Conservation (phyloP, 2,797 vertebrate species). For the Cercopithecus petaurista region DNA sequence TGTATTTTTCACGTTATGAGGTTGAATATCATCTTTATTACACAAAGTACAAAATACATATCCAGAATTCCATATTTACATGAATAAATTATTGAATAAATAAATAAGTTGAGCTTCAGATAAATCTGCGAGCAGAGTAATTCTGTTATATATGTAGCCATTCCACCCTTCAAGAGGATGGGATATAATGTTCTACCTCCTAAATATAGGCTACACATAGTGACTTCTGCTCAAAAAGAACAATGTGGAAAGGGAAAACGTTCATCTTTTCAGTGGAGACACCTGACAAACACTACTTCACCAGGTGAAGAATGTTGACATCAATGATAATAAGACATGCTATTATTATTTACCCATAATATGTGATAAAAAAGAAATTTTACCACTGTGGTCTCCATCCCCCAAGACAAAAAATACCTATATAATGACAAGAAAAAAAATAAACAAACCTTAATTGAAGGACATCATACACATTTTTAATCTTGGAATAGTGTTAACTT, state of each 20-base stretch:
- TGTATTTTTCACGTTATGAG: neutral
- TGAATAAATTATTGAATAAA: neutral
- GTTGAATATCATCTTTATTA: neutral
- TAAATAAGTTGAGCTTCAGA: neutral
- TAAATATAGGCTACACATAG: neutral
- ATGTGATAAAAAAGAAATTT: neutral
- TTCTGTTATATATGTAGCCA: neutral
- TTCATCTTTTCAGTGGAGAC: neutral
- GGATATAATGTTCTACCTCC: neutral
- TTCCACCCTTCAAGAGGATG: neutral
- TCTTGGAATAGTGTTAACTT: neutral
- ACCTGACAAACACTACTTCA: neutral
- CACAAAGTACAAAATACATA: neutral
- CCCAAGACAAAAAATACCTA: neutral
- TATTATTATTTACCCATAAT: neutral
- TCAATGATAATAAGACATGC: neutral
- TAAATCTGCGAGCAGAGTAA: neutral
- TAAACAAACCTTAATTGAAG: neutral
- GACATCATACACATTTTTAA: neutral
- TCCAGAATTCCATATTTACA: neutral
- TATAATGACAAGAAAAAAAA: neutral
- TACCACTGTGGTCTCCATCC: neutral
- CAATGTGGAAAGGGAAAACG: neutral
- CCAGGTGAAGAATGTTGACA: neutral
- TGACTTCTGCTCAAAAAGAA: neutral